These are phyloP conservation scores for Dipodomys stephensi DNA, from an alignment of 2,113 vertebrate species.

Conservation along the genomic window DNA sequence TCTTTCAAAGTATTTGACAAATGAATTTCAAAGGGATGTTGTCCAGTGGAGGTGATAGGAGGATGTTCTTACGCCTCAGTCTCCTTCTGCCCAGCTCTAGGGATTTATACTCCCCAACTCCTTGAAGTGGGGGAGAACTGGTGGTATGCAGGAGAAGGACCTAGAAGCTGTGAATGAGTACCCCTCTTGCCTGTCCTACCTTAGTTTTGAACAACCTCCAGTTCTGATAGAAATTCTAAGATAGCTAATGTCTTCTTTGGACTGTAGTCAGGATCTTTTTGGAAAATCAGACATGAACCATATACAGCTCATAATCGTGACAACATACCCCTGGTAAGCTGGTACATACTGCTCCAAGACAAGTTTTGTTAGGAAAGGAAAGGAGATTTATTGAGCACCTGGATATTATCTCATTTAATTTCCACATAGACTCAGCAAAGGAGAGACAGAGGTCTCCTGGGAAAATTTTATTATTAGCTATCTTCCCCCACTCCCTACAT, in stretches of 20 bases:
- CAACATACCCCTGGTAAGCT: not conserved
- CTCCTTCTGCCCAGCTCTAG: not conserved
- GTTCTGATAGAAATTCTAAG: slow-evolving; percentile 28
- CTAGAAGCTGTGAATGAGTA: not conserved
- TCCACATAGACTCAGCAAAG: not conserved
- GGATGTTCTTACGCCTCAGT: not conserved
- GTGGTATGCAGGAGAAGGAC: not conserved
- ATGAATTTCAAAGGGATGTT: not conserved
- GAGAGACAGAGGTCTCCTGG: not conserved
- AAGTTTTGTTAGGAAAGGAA: not conserved
- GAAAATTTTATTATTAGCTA: slow-evolving; percentile 42
- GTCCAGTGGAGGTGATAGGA: not conserved
- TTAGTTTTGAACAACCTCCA: not conserved
- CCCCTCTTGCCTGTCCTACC: not conserved
- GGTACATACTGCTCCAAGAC: not conserved
- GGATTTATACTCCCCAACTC: not conserved
- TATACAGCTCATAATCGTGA: not conserved
- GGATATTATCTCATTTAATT: not conserved
- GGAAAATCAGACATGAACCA: not conserved
- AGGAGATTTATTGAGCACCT: slow-evolving; percentile 25
- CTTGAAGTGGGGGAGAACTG: not conserved
- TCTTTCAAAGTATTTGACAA: too few relatives aligned
- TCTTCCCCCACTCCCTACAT: slow-evolving; percentile 30
- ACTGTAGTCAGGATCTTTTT: slow-evolving; percentile 9
- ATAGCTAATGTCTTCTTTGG: slow-evolving; percentile 27